Evolutionary conservation across 2,888 invertebrate genomes (phyloP).

Genomic region (Podabrus alpinus): DNA sequence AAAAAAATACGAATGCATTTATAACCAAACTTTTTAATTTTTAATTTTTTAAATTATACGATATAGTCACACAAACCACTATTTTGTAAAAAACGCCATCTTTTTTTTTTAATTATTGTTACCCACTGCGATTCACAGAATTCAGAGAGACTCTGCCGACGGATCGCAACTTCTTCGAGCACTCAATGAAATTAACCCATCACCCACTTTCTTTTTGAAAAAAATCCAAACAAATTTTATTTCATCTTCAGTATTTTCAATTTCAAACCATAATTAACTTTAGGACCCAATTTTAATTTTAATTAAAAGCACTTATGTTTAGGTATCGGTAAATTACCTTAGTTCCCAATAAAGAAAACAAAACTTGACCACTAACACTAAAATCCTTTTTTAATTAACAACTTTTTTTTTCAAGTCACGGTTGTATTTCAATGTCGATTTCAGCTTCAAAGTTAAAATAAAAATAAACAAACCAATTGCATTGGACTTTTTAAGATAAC

Average conservation of each 20-base stretch:
- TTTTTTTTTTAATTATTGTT: not conserved
- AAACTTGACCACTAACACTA: not conserved
- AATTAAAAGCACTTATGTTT: not conserved
- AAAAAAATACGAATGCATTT: slow-evolving; percentile 40
- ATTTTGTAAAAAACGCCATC: not conserved
- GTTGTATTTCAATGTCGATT: not conserved
- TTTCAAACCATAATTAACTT: not conserved
- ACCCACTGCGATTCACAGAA: not conserved
- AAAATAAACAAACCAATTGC: not conserved
- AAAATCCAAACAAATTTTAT: not conserved
- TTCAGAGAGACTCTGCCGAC: not conserved
- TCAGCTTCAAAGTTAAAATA: not conserved
- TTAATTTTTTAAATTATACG: not conserved
- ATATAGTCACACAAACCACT: not conserved
- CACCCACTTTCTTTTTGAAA: not conserved
- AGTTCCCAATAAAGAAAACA: not conserved
- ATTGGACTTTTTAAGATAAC: not conserved
- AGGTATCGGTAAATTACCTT: not conserved
- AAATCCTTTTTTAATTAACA: not conserved
- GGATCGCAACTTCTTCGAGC: not conserved
- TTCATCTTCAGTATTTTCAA: not conserved
- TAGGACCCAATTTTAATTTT: not conserved
- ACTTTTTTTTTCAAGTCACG: not conserved
- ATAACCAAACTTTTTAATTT: not conserved
- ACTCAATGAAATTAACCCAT: not conserved